Conservation (phyloP, 2,113 vertebrate genomes). For the Pterocles gutturalis region DNA sequence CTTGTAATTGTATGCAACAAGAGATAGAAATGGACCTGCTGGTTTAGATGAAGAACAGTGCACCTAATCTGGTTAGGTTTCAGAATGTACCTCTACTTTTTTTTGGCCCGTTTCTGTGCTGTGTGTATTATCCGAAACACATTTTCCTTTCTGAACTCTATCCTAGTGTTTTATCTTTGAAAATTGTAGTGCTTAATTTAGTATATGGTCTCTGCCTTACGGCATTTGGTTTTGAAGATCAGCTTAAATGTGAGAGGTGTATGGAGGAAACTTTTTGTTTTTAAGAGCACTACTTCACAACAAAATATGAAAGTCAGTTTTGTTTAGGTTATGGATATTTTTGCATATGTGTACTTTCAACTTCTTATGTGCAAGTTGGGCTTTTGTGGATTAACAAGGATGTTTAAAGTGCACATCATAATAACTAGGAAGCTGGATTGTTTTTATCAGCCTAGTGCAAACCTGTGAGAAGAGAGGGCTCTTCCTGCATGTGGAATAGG, state of each 20-base stretch:
- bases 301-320: not conserved
- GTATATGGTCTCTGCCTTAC: not conserved
- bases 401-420: conserved; percentile 72
- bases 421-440: conserved; percentile 70
- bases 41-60: not conserved
- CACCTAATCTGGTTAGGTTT: not conserved
- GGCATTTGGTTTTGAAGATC: not conserved
- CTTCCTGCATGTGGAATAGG: conserved; percentile 67
- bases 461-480: conserved; percentile 72
- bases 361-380: conserved; percentile 3
- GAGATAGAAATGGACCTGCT: not conserved
- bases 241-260: not conserved
- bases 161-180: not conserved
- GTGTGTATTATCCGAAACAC: not conserved
- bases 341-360: conserved; percentile 17
- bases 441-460: conserved; percentile 75
- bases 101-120: not conserved
- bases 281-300: not conserved
- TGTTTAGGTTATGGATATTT: conserved; percentile 24
- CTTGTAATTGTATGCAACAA: not conserved
- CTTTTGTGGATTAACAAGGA: conserved; percentile 50
- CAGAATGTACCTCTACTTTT: not conserved
- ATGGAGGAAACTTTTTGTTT: not conserved
- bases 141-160: not conserved
- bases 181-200: not conserved